These are phyloP conservation scores for Phrynocephalus forsythii DNA, from an alignment of 2,797 vertebrate genomes.

Conservation along the genomic window DNA sequence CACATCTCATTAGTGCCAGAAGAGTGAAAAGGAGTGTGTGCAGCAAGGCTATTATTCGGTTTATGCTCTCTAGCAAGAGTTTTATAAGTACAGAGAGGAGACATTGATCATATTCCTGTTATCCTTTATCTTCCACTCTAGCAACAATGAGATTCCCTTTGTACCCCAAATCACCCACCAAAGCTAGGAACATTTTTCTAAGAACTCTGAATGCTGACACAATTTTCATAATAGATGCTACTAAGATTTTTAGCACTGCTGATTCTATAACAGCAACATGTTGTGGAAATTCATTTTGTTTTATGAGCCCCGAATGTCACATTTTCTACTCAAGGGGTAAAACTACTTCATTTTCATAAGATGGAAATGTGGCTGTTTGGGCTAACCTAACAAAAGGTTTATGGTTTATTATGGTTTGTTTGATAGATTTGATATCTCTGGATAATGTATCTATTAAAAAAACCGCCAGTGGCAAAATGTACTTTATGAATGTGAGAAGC, in stretches of 20 bases:
- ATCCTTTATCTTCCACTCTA: neutral
- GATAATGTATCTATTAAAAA: conserved; percentile 28
- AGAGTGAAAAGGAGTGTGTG: neutral
- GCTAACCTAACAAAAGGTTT: conserved; percentile 1
- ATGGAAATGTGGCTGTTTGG: conserved; percentile 19
- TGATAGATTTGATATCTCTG: conserved; percentile 6
- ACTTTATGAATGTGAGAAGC: neutral
- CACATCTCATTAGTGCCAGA: neutral
- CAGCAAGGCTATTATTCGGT: neutral
- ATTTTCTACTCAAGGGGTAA: conserved; percentile 15
- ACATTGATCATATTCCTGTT: no score
- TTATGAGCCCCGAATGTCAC: conserved; percentile 23
- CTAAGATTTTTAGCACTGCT: conserved; percentile 25
- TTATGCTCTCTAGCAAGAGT: neutral
- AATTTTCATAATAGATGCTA: conserved; percentile 32
- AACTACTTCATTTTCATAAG: conserved; percentile 41
- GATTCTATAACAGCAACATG: conserved; percentile 1
- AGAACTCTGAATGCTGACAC: neutral
- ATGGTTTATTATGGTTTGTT: conserved; percentile 34
- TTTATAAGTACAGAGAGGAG: conserved; percentile 1
- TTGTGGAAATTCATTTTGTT: conserved; percentile 44
- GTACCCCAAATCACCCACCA: neutral
- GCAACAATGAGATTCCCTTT: neutral
- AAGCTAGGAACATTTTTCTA: neutral
- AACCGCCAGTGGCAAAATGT: conserved; percentile 7